Conservation (phyloP, 2,888 invertebrate species). For the Stenoptilia bipunctidactyla region DNA sequence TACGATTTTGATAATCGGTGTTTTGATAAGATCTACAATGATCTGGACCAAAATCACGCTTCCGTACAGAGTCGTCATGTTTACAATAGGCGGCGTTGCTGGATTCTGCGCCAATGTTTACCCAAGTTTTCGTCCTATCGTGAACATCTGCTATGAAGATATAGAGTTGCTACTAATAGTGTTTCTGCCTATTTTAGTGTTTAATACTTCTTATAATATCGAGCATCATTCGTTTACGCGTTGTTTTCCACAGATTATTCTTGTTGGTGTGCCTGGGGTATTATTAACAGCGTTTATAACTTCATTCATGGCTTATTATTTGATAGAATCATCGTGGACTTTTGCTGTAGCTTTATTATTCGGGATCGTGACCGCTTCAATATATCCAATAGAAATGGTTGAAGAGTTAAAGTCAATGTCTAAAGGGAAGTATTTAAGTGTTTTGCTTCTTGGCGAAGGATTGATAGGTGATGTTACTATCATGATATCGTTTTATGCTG, state of each 20-base stretch:
- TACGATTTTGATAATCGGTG: conserved; percentile 37
- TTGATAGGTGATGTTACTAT: conserved; percentile 50
- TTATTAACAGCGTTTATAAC: conserved; percentile 40
- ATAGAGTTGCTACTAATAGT: conserved; percentile 35
- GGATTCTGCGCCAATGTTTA: conserved; percentile 42
- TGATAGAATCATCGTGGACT: conserved; percentile 47
- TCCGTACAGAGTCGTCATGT: conserved; percentile 54
- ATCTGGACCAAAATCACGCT: conserved; percentile 37
- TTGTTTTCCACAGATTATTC: conserved; percentile 44
- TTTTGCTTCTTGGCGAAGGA: conserved; percentile 48
- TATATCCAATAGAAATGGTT: conserved; percentile 54
- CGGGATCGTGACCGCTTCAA: conserved; percentile 49
- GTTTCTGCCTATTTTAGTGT: conserved; percentile 45
- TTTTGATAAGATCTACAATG: conserved; percentile 40
- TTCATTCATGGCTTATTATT: conserved; percentile 44
- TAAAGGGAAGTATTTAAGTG: conserved; percentile 51
- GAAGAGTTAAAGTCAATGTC: conserved; percentile 40
- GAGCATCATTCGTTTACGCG: conserved; percentile 54
- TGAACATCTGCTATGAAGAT: conserved; percentile 41
- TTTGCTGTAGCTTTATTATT: conserved; percentile 42
- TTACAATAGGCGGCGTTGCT: conserved; percentile 39
- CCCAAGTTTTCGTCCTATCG: conserved; percentile 38
- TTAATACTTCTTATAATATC: conserved; percentile 47
- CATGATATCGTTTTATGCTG: conserved; percentile 50
- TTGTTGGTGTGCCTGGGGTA: conserved; percentile 45